phyloP scores from a whole-genome alignment of 2,113 vertebrate genomes.

The Sebastes fasciatus region DNA sequence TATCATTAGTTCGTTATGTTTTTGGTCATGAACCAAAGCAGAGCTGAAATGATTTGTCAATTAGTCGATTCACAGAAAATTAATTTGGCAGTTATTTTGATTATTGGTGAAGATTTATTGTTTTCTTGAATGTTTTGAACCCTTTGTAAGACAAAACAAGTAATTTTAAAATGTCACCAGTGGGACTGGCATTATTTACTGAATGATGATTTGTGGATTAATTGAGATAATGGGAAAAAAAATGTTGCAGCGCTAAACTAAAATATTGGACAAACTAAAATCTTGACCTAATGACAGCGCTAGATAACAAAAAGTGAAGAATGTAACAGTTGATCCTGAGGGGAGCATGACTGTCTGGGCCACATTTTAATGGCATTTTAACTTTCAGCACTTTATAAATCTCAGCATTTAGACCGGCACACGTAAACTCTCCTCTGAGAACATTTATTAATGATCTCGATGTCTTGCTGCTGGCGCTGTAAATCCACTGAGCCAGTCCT shows the following conservation, averaged over 20 bases:
- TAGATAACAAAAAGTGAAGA: no score
- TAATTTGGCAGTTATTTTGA: not conserved
- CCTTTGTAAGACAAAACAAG: no score
- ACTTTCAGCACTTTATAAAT: not conserved
- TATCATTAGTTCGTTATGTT: no score
- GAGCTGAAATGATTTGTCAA: not conserved
- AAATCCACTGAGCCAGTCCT: constrained; percentile 8
- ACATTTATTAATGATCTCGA: not conserved
- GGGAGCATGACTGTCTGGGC: not conserved
- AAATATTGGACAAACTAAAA: no score
- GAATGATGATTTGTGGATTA: no score
- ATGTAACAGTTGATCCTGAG: not conserved
- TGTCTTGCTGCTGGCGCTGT: not conserved
- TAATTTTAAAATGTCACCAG: no score
- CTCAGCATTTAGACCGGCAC: not conserved
- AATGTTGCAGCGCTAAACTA: no score
- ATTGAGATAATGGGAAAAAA: no score
- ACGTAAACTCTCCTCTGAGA: not conserved
- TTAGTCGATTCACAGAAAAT: not conserved
- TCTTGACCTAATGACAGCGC: no score
- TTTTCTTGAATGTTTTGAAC: not conserved
- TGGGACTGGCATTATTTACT: not conserved
- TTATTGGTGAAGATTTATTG: not conserved
- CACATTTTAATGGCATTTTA: not conserved
- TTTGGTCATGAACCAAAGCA: no score